A percentile compares a stretch with the other conserved stretches of the same genome.
Conservation (phyloP, 2,888 invertebrate species). For the Vesta saturnalis region DNA sequence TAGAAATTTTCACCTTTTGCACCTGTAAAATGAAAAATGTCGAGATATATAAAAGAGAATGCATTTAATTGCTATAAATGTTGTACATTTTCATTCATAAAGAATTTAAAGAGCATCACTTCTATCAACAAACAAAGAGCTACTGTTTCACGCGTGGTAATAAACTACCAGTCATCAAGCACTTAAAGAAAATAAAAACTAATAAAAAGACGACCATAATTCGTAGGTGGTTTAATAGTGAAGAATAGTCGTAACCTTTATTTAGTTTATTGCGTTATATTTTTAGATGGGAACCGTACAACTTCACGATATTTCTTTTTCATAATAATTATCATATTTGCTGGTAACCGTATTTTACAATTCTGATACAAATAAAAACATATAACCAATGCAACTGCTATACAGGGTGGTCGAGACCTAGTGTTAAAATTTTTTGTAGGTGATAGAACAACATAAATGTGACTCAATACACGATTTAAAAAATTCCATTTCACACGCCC, state of each 20-base stretch:
- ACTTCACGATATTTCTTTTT: too few species aligned
- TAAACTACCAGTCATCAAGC: constrained; percentile 42
- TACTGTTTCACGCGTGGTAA: constrained; percentile 48
- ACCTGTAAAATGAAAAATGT: neutral
- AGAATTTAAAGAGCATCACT: constrained; percentile 42
- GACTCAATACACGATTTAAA: too few species aligned
- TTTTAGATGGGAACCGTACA: constrained; percentile 20
- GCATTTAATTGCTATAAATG: constrained; percentile 6
- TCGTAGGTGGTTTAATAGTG: constrained; percentile 28
- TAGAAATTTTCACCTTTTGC: neutral
- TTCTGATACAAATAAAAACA: too few species aligned
- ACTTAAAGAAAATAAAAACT: constrained; percentile 39
- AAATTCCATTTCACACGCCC: too few species aligned
- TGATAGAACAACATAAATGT: too few species aligned
- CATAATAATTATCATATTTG: too few species aligned
- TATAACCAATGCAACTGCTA: too few species aligned
- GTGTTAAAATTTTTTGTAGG: too few species aligned
- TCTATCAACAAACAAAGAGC: constrained; percentile 50
- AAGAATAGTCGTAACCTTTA: constrained; percentile 10
- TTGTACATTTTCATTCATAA: constrained; percentile 31
- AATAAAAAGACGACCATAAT: constrained; percentile 29
- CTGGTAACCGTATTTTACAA: too few species aligned
- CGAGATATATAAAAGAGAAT: neutral
- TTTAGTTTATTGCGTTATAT: constrained; percentile 17
- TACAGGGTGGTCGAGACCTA: too few species aligned